A percentile compares a stretch with the other conserved stretches of the same genome.
Conservation (phyloP, 1,140 invertebrate species). For the Aphidius gifuensis region DNA sequence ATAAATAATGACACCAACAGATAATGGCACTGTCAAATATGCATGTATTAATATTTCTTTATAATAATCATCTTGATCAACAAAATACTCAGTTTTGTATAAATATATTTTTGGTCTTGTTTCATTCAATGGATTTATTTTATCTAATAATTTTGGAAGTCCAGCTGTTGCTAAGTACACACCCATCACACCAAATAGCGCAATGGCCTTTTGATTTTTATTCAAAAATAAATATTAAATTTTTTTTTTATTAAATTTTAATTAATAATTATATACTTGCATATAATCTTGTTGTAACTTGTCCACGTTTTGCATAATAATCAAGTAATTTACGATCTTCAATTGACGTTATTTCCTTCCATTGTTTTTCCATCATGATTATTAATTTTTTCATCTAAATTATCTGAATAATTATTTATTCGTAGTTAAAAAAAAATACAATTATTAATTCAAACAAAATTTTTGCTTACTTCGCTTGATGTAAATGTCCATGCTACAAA, state of each 20-base stretch:
- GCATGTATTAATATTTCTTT: slow-evolving; percentile 17
- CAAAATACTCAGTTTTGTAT: slow-evolving; percentile 16
- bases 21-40: slow-evolving; percentile 5
- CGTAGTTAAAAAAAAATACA: background rate
- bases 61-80: slow-evolving; percentile 21
- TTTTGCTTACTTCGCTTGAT: slow-evolving; percentile 7
- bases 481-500: slow-evolving; percentile 13
- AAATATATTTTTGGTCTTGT: slow-evolving; percentile 8
- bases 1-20: slow-evolving; percentile 14
- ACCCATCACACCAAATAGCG: slow-evolving; percentile 9
- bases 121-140: slow-evolving; percentile 18
- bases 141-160: slow-evolving; percentile 17
- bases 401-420: too few relatives aligned
- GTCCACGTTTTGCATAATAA: background rate
- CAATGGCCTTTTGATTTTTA: background rate
- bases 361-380: background rate
- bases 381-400: slow-evolving; percentile 4
- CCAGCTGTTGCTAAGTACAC: slow-evolving; percentile 10
- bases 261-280: slow-evolving; percentile 10
- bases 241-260: too few relatives aligned
- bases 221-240: background rate
- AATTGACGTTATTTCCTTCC: slow-evolving; percentile 2
- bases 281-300: background rate
- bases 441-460: background rate
- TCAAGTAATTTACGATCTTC: slow-evolving; percentile 3